Conservation (phyloP, 2,113 vertebrate species). For the Calidris pugnax region DNA sequence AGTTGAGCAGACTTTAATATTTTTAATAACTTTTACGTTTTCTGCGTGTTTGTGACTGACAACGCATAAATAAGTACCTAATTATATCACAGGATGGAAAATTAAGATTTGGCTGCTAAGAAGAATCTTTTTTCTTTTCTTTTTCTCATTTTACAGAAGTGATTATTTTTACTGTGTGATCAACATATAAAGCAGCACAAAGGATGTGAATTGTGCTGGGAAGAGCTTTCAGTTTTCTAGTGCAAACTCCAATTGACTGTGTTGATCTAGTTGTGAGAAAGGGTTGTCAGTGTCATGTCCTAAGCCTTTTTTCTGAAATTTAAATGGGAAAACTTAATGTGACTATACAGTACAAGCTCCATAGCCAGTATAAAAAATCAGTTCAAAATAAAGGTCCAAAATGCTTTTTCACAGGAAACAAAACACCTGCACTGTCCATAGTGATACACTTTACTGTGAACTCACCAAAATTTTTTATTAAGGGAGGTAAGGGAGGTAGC, state of each 20-base stretch:
- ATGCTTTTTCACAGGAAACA: neutral
- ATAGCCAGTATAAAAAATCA: neutral
- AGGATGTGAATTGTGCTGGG: neutral
- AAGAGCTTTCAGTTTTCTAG: neutral
- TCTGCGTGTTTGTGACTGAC: conserved; percentile 73
- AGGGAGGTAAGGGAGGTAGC: neutral
- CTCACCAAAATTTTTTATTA: neutral
- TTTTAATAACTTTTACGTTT: conserved; percentile 76
- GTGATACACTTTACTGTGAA: neutral
- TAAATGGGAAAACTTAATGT: neutral
- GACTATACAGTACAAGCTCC: neutral
- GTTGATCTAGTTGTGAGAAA: neutral
- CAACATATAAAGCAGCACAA: neutral
- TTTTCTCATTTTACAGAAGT: neutral
- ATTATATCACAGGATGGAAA: conserved; percentile 62
- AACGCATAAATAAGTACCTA: conserved; percentile 72
- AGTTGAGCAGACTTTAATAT: conserved; percentile 76
- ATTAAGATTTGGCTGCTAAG: conserved; percentile 45
- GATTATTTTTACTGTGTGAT: neutral
- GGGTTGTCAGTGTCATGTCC: neutral
- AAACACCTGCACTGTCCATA: neutral
- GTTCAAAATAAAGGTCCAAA: neutral
- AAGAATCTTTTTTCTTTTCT: neutral
- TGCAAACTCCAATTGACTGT: neutral
- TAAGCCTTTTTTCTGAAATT: neutral